A percentile compares a stretch with the other conserved stretches of the same genome.
Evolutionary conservation across 2,888 invertebrate genomes (phyloP).

Genomic region (Epistrophella euchroma): DNA sequence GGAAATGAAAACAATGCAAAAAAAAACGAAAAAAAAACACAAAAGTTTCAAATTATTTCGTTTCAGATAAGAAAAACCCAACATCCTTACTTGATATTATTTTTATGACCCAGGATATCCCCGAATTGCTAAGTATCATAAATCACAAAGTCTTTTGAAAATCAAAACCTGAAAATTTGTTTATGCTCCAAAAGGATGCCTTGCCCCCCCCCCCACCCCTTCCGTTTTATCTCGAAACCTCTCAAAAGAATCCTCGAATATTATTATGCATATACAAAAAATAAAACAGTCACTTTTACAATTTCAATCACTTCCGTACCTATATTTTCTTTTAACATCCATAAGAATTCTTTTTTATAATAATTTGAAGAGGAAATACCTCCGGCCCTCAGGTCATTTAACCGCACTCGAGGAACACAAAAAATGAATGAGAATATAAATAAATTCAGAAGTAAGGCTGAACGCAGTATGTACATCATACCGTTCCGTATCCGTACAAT

Average conservation of each 20-base stretch:
- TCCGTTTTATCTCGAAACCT: neutral
- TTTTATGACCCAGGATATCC: slow-evolving; percentile 21
- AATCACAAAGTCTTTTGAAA: slow-evolving; percentile 65
- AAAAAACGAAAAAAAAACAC: neutral
- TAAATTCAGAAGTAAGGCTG: slow-evolving; percentile 39
- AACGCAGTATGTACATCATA: neutral
- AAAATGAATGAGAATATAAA: slow-evolving; percentile 48
- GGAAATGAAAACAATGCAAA: neutral
- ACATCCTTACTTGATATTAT: neutral
- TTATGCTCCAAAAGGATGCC: slow-evolving; percentile 45
- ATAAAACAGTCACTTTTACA: slow-evolving; percentile 31
- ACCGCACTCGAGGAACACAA: slow-evolving; percentile 30
- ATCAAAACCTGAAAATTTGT: slow-evolving; percentile 59
- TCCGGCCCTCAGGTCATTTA: slow-evolving; percentile 54
- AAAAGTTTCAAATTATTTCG: slow-evolving; percentile 29
- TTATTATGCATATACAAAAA: slow-evolving; percentile 12
- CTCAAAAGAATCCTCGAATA: neutral
- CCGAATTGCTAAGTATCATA: slow-evolving; percentile 50
- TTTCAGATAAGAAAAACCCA: slow-evolving; percentile 1
- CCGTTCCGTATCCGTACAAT: neutral
- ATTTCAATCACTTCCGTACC: slow-evolving; percentile 51
- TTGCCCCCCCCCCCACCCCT: neutral
- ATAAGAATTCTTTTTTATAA: slow-evolving; percentile 65
- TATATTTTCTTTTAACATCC: slow-evolving; percentile 57
- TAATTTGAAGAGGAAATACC: slow-evolving; percentile 63